Conservation (phyloP, 2,888 invertebrate species). For the Aporophyla nigra region DNA sequence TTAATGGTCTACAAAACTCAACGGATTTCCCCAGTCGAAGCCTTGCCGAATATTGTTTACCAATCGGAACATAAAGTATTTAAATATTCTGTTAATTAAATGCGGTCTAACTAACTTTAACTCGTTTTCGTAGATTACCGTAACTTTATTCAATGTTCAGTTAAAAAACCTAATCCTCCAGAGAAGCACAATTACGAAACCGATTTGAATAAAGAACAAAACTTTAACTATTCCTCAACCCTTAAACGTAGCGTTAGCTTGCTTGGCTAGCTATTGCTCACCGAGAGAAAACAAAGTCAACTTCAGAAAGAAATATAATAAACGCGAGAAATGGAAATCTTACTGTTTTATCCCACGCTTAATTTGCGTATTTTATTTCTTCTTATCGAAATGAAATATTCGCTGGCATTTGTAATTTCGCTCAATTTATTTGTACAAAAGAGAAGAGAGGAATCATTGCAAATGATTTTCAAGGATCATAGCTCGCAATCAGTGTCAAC, state of each 20-base stretch:
- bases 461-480: slow-evolving; percentile 47
- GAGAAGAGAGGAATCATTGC: slow-evolving; percentile 45
- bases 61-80: slow-evolving; percentile 22
- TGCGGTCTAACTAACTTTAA: not conserved
- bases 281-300: slow-evolving; percentile 23
- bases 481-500: slow-evolving; percentile 38
- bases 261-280: not conserved
- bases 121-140: not conserved
- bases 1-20: slow-evolving; percentile 15
- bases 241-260: slow-evolving; percentile 19
- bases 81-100: slow-evolving; percentile 16
- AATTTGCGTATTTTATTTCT: slow-evolving; percentile 49
- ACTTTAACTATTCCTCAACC: slow-evolving; percentile 3
- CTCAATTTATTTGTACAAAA: slow-evolving; percentile 45
- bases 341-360: slow-evolving; percentile 48
- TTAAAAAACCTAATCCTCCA: not conserved
- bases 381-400: slow-evolving; percentile 49
- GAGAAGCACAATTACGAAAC: slow-evolving; percentile 8
- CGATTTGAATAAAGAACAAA: slow-evolving; percentile 32
- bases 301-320: slow-evolving; percentile 34
- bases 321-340: slow-evolving; percentile 44
- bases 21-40: slow-evolving; percentile 2
- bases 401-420: slow-evolving; percentile 43
- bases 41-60: slow-evolving; percentile 1
- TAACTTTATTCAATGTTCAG: not conserved